A percentile compares a stretch with the other conserved stretches of the same genome.
phyloP scores from a whole-genome alignment of 92 coral and sea anemone genomes.

The Pocillopora grandis region DNA sequence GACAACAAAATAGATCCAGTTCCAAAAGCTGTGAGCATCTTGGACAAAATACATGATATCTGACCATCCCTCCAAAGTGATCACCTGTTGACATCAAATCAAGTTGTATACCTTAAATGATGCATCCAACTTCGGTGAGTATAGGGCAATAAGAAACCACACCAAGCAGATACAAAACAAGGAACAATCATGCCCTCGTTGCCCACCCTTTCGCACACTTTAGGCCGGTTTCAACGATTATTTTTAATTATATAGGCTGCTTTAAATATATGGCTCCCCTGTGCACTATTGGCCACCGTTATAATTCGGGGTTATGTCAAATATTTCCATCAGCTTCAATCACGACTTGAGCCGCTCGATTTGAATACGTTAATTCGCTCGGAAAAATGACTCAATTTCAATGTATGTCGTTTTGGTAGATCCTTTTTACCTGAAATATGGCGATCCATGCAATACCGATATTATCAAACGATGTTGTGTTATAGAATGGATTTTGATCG shows the following conservation, averaged over 20 bases:
- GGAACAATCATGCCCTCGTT: no score
- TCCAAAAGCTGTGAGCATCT: constrained; percentile 93
- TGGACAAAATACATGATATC: constrained; percentile 96
- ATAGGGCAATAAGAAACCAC: no score
- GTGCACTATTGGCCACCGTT: no score
- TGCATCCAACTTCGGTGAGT: no score
- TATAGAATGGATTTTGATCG: constrained; percentile 88
- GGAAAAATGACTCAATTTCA: background rate
- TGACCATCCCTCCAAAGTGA: constrained; percentile 97
- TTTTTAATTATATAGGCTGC: no score
- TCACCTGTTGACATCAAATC: constrained; percentile 57
- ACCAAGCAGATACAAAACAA: no score
- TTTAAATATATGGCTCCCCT: no score
- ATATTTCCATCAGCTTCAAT: no score
- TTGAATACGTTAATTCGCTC: background rate
- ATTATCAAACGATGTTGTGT: constrained; percentile 90
- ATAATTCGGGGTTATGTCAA: no score
- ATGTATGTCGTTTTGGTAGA: background rate
- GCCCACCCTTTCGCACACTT: no score
- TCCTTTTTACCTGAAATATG: constrained; percentile 81
- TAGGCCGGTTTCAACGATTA: no score
- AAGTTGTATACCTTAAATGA: background rate
- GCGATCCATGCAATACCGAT: constrained; percentile 95
- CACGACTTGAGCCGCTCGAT: no score
- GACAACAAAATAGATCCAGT: constrained; percentile 90